Base-by-base conservation (phyloP, 2,888 invertebrate genomes). In the Drosophila antonietae region DNA sequence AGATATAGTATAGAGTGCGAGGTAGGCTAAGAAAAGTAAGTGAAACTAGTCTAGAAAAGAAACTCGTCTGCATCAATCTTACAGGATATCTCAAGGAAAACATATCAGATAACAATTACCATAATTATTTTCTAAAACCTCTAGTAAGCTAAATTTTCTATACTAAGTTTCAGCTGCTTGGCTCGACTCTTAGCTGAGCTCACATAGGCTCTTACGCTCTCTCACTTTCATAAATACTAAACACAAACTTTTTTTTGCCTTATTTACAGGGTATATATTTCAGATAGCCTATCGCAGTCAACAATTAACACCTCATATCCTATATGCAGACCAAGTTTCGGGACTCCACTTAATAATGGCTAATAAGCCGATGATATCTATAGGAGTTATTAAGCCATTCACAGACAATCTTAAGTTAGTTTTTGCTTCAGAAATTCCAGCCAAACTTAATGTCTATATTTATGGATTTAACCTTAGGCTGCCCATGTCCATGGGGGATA, bases 391-490 rank as follows among this genome's bases (percentile, higher is more conserved):
- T 9, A 15, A 35, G 51, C 18, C 33, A 31, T 35, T 52, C 14
- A 15, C 35, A 14, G 18, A 3, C 41, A 41, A 18, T 65, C 35
- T 43, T 28, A 64, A 43, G 14, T 41, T 18, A 2, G 51, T 28
- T 20, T 37, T 35, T 23, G n/a, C 12, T 14, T 23, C 46, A 44
- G 15, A 35, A 37, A 31, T 43, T 67, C 37, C 12, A 6, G 12
- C 4, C 35, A 3, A 18, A 35, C 31, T 60, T 79, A 76, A 79
- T 76, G 69, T 65, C 75, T 76, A 52, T 62, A 79, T 76, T 79
- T 66, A 63, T 76, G 47, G 68, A 79, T 47, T 55, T 33, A 41
- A 60, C 43, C 59, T 56, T 43, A 31, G 18, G 20, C 2, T 15
- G 20, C 5, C 7, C 10, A 12, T n/a, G 18, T 12, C 8, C 7